Evolutionary conservation across 1,140 invertebrate genomes (phyloP).

Genomic region (Hycleus cichorii): DNA sequence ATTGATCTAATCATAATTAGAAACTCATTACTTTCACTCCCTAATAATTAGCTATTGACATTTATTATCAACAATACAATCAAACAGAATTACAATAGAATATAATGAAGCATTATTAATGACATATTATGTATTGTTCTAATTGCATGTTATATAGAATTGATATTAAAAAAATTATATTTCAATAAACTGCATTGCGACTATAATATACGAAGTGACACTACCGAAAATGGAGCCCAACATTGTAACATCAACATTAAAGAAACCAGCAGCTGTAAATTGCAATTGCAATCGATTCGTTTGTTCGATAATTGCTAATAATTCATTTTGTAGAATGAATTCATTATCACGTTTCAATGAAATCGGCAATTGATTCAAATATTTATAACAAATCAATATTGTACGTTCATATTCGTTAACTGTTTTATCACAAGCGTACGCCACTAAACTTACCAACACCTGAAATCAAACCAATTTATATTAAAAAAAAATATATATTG

Average conservation of each 20-base stretch:
- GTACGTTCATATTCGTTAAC: constrained; percentile 15
- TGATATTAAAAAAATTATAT: background rate
- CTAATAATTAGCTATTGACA: too few species aligned
- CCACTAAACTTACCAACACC: constrained; percentile 18
- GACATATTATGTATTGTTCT: too few species aligned
- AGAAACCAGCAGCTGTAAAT: constrained; percentile 26
- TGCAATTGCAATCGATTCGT: constrained; percentile 2
- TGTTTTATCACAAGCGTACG: constrained; percentile 14
- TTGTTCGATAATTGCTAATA: constrained; percentile 16
- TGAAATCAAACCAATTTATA: constrained; percentile 10
- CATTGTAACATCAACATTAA: constrained; percentile 22
- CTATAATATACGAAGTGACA: constrained; percentile 26
- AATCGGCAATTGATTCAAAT: constrained; percentile 17
- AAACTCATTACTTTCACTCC: too few species aligned
- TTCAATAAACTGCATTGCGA: constrained; percentile 22
- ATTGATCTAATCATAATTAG: too few species aligned
- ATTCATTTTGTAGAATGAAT: constrained; percentile 16
- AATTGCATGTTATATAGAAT: too few species aligned
- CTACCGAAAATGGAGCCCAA: constrained; percentile 21
- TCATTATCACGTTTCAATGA: background rate
- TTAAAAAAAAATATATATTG: background rate
- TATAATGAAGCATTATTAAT: too few species aligned
- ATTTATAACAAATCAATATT: constrained; percentile 14
- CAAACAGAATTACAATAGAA: too few species aligned
- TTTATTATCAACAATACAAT: too few species aligned